Base-by-base conservation (phyloP, 2,797 vertebrate species). In the Argyrosomus regius region DNA sequence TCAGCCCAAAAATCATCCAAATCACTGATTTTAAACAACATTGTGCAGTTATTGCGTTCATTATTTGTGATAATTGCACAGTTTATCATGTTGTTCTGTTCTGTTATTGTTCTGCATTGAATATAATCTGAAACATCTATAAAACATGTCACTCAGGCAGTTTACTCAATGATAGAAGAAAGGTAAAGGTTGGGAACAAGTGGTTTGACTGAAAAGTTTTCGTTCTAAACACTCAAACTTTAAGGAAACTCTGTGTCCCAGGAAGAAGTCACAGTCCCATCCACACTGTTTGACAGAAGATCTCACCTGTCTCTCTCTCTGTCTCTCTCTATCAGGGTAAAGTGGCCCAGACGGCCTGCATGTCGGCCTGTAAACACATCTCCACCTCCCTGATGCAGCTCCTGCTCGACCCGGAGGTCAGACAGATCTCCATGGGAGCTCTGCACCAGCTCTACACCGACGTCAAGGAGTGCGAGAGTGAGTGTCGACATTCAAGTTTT, bases 341-440 rank as follows among this genome's bases (percentile, higher is more conserved):
- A 84, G 98, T 99, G 81, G 98, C 98, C 0, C 98, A 99, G 96
- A 99, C 98, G 0, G 98, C 98, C 22, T 99, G 98, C 81, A 99
- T 99, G 98, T 99, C 98, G 0, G 97, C 98, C 24, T 99, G 98
- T 87, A 99, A 99, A 14, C 98, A 99, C 93, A 96, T 99, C 77
- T 96, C 98, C 84, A 98, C 97, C n/a, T 98, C 96, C 0, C 94
- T 99, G 92, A 96, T 97, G 93, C 97, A 98, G 90, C 94, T 98
- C 64, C 95, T 99, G 80, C 94, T 99, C 54, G 97, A 99, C 83
- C 95, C 96, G 0, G 98, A 99, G 84, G 96, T 99, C 49, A 82
- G 97, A 28, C 98, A 99, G 95, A 95, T 99, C 66, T 97, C 97
- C 4, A 91, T 98, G 94, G 98, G 97, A 0, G 97, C 97, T 1